Percentiles rank a stretch among this genome's conserved stretches.
Conservation (phyloP, 2,888 invertebrate species). For the Furcula furcula region DNA sequence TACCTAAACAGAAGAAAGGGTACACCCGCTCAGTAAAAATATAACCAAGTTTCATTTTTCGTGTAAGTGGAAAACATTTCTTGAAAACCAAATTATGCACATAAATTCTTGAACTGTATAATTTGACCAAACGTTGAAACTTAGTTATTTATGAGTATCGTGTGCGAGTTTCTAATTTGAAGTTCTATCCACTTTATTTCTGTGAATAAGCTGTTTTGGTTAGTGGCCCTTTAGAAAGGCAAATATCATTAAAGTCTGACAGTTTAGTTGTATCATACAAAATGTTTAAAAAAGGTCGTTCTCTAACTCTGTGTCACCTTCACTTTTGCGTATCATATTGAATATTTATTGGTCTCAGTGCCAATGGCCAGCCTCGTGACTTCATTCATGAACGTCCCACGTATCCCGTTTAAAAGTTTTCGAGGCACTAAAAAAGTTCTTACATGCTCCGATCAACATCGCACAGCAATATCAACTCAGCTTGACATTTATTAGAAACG, state of each 20-base stretch:
- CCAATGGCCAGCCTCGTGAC: neutral
- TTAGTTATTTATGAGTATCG: constrained; percentile 8
- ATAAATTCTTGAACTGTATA: constrained; percentile 19
- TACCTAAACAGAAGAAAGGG: too few relatives aligned
- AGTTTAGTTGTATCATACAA: too few relatives aligned
- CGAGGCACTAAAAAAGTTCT: neutral
- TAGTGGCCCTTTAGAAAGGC: too few relatives aligned
- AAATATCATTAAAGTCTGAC: too few relatives aligned
- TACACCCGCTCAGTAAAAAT: too few relatives aligned
- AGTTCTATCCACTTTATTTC: neutral
- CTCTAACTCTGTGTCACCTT: neutral
- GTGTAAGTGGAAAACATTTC: constrained; percentile 11
- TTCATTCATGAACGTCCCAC: neutral
- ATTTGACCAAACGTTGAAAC: constrained; percentile 17
- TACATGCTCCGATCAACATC: neutral
- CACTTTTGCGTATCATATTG: neutral
- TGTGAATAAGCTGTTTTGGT: neutral
- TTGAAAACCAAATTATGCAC: constrained; percentile 11
- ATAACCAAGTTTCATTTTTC: too few relatives aligned
- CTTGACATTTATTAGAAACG: too few relatives aligned
- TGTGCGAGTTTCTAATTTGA: constrained; percentile 7
- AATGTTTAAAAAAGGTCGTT: neutral
- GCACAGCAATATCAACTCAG: too few relatives aligned
- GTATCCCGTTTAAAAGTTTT: neutral
- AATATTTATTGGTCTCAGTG: too few relatives aligned